phyloP scores from a whole-genome alignment of 1,140 invertebrate genomes.

The Proctacanthus coquilletti region DNA sequence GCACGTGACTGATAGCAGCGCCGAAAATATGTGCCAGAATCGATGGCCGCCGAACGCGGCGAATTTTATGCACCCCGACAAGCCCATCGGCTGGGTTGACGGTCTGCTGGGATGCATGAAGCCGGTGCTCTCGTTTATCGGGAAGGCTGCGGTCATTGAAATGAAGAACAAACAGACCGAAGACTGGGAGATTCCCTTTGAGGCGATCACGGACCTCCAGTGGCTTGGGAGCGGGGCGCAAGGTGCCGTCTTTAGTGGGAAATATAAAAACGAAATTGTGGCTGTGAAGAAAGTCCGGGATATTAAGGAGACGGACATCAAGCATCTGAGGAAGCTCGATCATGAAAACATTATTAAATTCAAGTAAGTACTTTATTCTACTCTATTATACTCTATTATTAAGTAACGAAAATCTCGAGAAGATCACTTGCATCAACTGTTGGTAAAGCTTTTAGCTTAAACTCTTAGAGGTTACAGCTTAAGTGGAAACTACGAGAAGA shows the following conservation, averaged over 20 bases:
- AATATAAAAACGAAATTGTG: conserved; percentile 65
- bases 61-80: conserved; percentile 31
- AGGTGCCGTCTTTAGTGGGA: conserved; percentile 88
- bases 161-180: conserved; percentile 36
- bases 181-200: conserved; percentile 91
- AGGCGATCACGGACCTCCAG: conserved; percentile 76
- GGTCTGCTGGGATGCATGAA: conserved; percentile 73
- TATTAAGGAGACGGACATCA: conserved; percentile 87
- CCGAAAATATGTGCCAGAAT: conserved; percentile 27
- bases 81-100: conserved; percentile 56
- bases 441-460: too few relatives aligned
- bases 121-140: conserved; percentile 71
- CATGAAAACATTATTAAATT: conserved; percentile 96
- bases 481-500: too few relatives aligned
- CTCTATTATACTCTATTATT: too few relatives aligned
- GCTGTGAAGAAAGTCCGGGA: conserved; percentile 95
- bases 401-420: too few relatives aligned
- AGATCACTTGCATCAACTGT: too few relatives aligned
- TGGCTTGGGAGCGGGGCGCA: conserved; percentile 94
- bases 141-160: conserved; percentile 43
- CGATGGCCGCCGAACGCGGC: conserved; percentile 30
- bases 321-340: conserved; percentile 83
- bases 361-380: conserved; percentile 48
- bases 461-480: too few relatives aligned
- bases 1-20: conserved; percentile 22